Base-by-base conservation (phyloP, 2,888 invertebrate species). In the Pogonocherus hispidulus region DNA sequence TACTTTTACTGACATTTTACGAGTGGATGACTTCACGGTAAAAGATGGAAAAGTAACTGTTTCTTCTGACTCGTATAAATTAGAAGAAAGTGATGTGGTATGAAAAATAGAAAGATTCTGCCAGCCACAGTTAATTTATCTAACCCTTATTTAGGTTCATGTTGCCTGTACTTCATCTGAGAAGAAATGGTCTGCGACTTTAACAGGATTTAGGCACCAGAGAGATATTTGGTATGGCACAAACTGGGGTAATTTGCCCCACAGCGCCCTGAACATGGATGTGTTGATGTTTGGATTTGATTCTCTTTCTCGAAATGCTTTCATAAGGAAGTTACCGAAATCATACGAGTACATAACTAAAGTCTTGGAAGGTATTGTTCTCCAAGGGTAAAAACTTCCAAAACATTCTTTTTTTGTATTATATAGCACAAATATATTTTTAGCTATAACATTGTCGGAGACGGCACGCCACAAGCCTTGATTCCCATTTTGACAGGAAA, bases 281-380 rank as follows among this genome's bases (percentile, higher is more conserved):
- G 91, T 96, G 0, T 84, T 97, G 0, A 94, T 96, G 87, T 90
- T 96, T 72, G 96, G 95, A 0, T 93, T 95, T 78, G 97, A 98
- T 85, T 97, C 97, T 0, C 85, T 97, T 0, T 95, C 97, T 0
- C 89, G 92, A 55, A 93, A 94, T 85, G 92, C 93, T 6, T 95
- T 94, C 79, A 91, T 92, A 54, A 87, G 95, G 16, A 92, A 92
- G 80, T 86, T 96, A 76, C 94, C 95, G 0, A 90, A 91, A 77
- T 91, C 92, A 6, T 93, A 93, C 81, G 87, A 89, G 11, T 93
- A 90, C 82, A 82, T 96, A 54, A 89, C 87, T 0, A 87, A 91
- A 27, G 86, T 87, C 14, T 82, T 94, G 55, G 85, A 88, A 5
- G 90, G 90, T 1, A 86, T 90, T 22, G 87, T 94, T 8, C 83